Evolutionary conservation across 1,140 invertebrate genomes (phyloP).

Genomic region (Ostrea denselamellosa): DNA sequence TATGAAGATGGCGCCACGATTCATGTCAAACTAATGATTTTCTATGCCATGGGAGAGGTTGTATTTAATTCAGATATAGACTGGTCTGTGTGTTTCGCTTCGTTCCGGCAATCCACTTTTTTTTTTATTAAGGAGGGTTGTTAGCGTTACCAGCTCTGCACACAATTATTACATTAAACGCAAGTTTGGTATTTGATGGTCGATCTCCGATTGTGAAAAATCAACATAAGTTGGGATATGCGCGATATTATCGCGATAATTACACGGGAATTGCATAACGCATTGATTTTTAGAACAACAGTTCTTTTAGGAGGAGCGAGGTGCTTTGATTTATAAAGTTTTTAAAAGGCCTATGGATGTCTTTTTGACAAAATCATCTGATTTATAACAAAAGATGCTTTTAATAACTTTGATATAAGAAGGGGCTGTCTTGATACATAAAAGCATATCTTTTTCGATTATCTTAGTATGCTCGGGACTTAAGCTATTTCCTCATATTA

Average conservation of each 20-base stretch:
- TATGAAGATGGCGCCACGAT: slow-evolving; percentile 11
- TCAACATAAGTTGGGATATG: slow-evolving; percentile 1
- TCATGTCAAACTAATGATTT: slow-evolving; percentile 19
- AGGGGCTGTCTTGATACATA: neutral
- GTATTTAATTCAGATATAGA: slow-evolving; percentile 22
- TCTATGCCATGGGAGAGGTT: neutral
- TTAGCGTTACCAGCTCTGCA: neutral
- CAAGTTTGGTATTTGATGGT: slow-evolving; percentile 3
- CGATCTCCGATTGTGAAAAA: slow-evolving; percentile 8
- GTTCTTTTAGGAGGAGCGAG: neutral
- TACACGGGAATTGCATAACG: slow-evolving; percentile 32
- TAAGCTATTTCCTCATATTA: neutral
- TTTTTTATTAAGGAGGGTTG: neutral
- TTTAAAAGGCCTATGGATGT: neutral
- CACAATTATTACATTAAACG: slow-evolving; percentile 26
- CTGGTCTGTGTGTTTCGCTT: neutral
- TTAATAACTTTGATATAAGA: neutral
- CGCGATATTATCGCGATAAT: slow-evolving; percentile 32
- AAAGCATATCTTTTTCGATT: neutral
- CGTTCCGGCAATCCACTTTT: neutral
- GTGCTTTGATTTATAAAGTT: neutral
- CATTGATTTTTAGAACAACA: slow-evolving; percentile 27
- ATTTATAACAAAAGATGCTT: slow-evolving; percentile 24
- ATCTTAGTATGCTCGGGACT: neutral
- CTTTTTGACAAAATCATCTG: neutral